Conservation (phyloP, 2,888 invertebrate genomes). For the Mechanitis messenoides region DNA sequence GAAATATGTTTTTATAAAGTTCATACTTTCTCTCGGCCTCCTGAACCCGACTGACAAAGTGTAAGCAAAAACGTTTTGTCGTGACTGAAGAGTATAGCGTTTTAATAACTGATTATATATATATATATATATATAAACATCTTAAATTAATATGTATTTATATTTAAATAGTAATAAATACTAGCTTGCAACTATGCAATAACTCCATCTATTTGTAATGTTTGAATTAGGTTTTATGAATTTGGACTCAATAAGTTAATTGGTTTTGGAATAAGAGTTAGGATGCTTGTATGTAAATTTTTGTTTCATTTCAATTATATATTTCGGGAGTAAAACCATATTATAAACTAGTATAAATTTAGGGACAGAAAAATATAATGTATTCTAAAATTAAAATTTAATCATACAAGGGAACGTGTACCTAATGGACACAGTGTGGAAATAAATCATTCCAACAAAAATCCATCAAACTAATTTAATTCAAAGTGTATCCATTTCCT, state of each 20-base stretch:
- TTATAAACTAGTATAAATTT: too few species aligned
- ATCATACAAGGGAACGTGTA: slow-evolving; percentile 11
- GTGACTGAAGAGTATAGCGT: background rate
- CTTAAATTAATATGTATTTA: too few species aligned
- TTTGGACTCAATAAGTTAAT: too few species aligned
- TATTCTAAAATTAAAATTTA: slow-evolving; percentile 35
- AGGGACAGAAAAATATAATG: background rate
- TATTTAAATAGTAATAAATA: too few species aligned
- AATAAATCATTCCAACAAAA: slow-evolving; percentile 45
- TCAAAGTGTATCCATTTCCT: slow-evolving; percentile 66
- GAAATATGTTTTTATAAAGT: background rate
- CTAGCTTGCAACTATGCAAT: too few species aligned
- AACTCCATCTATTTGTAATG: too few species aligned
- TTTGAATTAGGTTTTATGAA: too few species aligned
- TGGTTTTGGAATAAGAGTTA: too few species aligned
- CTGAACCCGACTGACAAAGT: background rate
- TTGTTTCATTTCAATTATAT: too few species aligned
- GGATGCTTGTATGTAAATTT: too few species aligned
- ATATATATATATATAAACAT: background rate
- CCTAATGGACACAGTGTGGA: slow-evolving; percentile 21
- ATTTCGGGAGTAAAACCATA: too few species aligned
- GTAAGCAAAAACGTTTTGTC: background rate
- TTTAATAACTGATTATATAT: background rate
- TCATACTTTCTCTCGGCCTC: background rate
- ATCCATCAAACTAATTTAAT: slow-evolving; percentile 67